Conservation (phyloP, 2,888 invertebrate species). For the Nasonovia ribisnigri region DNA sequence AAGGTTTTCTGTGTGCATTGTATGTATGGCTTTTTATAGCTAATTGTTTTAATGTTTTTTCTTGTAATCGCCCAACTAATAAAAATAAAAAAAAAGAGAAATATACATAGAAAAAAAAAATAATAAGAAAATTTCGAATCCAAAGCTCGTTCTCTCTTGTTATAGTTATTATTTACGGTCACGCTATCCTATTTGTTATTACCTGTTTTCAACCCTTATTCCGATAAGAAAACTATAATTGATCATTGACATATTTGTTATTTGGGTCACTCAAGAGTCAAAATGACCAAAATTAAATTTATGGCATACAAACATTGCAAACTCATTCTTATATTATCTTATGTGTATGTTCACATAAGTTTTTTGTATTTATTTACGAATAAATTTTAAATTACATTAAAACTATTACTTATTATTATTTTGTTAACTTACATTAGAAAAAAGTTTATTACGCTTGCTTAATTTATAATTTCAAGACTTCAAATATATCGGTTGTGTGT, state of each 20-base stretch:
- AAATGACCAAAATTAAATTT: constrained; percentile 30
- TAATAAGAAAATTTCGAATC: constrained; percentile 8
- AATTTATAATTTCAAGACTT: background rate
- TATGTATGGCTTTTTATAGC: constrained; percentile 22
- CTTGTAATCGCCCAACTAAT: constrained; percentile 57
- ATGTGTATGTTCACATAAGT: background rate
- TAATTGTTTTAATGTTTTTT: constrained; percentile 64
- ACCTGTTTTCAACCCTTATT: background rate
- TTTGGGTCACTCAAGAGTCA: constrained; percentile 6
- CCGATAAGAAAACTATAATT: constrained; percentile 9
- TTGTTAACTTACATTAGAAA: background rate
- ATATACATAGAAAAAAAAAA: constrained; percentile 42
- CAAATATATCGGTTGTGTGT: background rate
- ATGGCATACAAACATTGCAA: background rate
- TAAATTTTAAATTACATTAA: background rate
- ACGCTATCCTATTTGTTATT: constrained; percentile 59
- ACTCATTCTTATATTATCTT: background rate
- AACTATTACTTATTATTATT: background rate
- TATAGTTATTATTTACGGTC: constrained; percentile 54
- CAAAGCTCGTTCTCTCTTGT: constrained; percentile 39
- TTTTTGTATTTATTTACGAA: no score
- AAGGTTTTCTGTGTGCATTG: constrained; percentile 37
- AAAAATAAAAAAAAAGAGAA: constrained; percentile 39
- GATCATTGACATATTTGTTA: constrained; percentile 46
- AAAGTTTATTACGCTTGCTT: background rate